phyloP scores from a whole-genome alignment of 2,113 vertebrate genomes.

The Pimephales promelas region DNA sequence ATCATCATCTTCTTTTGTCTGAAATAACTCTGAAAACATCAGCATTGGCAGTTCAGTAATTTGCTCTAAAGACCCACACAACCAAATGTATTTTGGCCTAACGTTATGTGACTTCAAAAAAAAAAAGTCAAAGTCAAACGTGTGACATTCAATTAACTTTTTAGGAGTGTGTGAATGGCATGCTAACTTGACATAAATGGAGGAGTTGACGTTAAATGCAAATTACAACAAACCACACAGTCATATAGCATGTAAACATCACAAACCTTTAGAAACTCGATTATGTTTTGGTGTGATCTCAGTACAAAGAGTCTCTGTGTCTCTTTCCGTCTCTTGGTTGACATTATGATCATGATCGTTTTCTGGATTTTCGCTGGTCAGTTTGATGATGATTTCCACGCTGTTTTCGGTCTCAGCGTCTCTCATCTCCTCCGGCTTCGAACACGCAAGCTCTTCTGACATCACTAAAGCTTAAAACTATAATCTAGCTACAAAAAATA shows the following conservation, averaged over 20 bases:
- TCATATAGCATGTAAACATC: not conserved
- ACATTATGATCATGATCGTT: not conserved
- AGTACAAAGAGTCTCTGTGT: not conserved
- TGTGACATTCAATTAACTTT: not conserved
- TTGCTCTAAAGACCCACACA: not conserved
- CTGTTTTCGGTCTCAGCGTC: not conserved
- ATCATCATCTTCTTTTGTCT: slow-evolving; percentile 60
- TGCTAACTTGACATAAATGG: not conserved
- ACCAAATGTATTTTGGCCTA: not conserved
- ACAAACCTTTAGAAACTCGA: slow-evolving; percentile 30
- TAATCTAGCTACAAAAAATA: not conserved
- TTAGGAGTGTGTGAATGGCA: not conserved
- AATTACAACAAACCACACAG: not conserved
- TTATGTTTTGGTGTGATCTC: not conserved
- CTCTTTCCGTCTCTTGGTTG: not conserved
- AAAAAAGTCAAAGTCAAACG: not conserved
- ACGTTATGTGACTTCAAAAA: no score
- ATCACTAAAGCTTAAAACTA: not conserved
- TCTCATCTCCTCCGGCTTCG: not conserved
- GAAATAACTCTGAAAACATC: slow-evolving; percentile 60
- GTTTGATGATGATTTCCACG: slow-evolving; percentile 14
- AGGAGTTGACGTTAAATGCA: not conserved
- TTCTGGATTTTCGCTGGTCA: not conserved
- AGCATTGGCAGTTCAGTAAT: not conserved
- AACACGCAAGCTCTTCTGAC: not conserved